Conservation (phyloP, 2,797 vertebrate species). For the Myotis pilosus region DNA sequence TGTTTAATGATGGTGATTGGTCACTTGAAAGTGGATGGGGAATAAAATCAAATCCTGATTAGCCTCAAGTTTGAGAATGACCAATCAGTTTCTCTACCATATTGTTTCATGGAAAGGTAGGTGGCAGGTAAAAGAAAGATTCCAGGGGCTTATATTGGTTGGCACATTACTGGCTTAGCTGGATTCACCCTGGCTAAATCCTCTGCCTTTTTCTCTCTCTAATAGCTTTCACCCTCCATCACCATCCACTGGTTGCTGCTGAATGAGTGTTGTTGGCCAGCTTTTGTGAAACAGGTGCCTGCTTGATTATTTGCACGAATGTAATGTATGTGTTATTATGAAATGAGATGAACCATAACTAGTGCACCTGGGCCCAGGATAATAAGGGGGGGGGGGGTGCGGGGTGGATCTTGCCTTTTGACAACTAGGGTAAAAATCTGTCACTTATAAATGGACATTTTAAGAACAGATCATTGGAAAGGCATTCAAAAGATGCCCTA, state of each 20-base stretch:
- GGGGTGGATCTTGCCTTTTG: neutral
- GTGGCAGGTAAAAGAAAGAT: neutral
- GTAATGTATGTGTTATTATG: conserved; percentile 66
- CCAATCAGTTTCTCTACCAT: neutral
- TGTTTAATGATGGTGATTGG: neutral
- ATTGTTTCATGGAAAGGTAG: neutral
- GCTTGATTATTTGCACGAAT: conserved; percentile 41
- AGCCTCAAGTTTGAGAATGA: neutral
- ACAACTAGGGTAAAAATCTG: conserved; percentile 1
- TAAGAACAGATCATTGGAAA: conserved; percentile 12
- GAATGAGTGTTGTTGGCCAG: neutral
- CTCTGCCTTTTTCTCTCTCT: neutral
- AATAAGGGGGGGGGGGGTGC: neutral
- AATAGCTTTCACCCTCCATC: neutral
- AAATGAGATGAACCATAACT: conserved; percentile 67
- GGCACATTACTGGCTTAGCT: accelerated
- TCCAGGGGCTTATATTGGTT: neutral
- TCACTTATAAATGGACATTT: conserved; percentile 38
- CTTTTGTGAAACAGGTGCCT: conserved; percentile 69
- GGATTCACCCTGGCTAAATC: neutral
- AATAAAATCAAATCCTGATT: neutral
- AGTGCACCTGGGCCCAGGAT: conserved; percentile 67
- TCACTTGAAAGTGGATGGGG: neutral
- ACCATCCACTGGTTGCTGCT: neutral
- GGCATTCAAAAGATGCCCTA: neutral